Percentiles rank a stretch among this genome's conserved stretches.
These are phyloP conservation scores for Caenorhabditis doughertyi DNA, from an alignment of 2,888 invertebrate genomes.

Conservation along the genomic window DNA sequence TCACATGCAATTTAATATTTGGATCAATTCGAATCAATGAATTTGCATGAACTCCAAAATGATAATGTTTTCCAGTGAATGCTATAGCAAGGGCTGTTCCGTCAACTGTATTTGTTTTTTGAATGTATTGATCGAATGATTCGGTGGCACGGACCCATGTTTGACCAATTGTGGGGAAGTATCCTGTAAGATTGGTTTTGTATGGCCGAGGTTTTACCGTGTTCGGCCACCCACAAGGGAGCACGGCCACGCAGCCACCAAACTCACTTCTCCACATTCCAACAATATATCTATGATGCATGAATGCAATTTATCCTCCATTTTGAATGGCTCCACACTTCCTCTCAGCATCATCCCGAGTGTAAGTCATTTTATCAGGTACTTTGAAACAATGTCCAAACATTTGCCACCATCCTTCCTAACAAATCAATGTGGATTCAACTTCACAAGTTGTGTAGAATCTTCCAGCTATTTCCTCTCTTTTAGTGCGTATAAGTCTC, in stretches of 20 bases:
- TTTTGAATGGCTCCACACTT: neutral
- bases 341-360: neutral
- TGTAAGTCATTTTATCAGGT: neutral
- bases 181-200: neutral
- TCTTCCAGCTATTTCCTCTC: neutral
- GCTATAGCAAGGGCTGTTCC: conserved; percentile 3
- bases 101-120: conserved; percentile 6
- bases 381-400: conserved; percentile 16
- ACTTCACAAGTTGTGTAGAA: neutral
- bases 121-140: conserved; percentile 12
- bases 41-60: neutral
- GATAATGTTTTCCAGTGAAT: conserved; percentile 1
- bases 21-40: conserved; percentile 4
- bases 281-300: conserved; percentile 16
- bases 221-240: no score
- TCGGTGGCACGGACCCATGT: conserved; percentile 24
- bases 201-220: no score
- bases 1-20: neutral
- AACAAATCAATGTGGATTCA: conserved; percentile 3
- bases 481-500: neutral
- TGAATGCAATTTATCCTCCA: neutral
- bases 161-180: conserved; percentile 7
- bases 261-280: conserved; percentile 26
- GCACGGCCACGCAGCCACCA: no score
- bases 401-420: conserved; percentile 20